Evolutionary conservation across 2,797 vertebrate genomes (phyloP), one percentile per base, ranked within the genome.

Genomic region (Falco columbarius): DNA sequence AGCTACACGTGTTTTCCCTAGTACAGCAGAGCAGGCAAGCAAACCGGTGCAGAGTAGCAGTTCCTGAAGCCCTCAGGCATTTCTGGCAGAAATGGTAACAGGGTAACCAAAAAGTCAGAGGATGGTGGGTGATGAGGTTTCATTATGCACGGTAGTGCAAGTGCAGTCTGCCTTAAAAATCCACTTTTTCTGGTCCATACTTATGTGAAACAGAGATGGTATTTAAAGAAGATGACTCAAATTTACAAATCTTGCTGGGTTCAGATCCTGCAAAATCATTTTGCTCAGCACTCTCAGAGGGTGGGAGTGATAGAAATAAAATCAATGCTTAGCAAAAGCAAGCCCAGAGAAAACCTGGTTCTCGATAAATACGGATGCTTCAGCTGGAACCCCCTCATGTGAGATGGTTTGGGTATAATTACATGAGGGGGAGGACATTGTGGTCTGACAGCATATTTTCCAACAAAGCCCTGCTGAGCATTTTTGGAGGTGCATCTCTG

Each of bases 41-140:
- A 47, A 82, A 40, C 34, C 0, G 0, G 23, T 32, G 34, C 12
- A 38, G 23, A 67, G 27, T 12, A 84, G 67, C n/a, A 46, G 26
- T 38, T 83, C 4, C 14, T 89, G 51, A 58, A 86, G 34, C 14
- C 23, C 23, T 74, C 56, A 44, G 32, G 29, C 34, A 17, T 79
- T 90, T 94, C 21, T 84, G 11, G 38, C 15, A 30, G 3, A 9
- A 30, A 4, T 17, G 5, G 8, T 47, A 70, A 10, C 6, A 38
- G 9, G 44, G 52, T 47, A 70, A 10, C 6, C 7, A 0, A 71
- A 67, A 77, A 44, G 17, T 71, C 36, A 59, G 63, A 76, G 34
- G 54, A 36, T 29, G 76, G 20, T 59, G 14, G 22, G 82, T 73
- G 14, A 12, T 49, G 40, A 17, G 26, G 29, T 87, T 82, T 80